Evolutionary conservation across 2,888 invertebrate species (phyloP).

Genomic region (Ariolimax columbianus): DNA sequence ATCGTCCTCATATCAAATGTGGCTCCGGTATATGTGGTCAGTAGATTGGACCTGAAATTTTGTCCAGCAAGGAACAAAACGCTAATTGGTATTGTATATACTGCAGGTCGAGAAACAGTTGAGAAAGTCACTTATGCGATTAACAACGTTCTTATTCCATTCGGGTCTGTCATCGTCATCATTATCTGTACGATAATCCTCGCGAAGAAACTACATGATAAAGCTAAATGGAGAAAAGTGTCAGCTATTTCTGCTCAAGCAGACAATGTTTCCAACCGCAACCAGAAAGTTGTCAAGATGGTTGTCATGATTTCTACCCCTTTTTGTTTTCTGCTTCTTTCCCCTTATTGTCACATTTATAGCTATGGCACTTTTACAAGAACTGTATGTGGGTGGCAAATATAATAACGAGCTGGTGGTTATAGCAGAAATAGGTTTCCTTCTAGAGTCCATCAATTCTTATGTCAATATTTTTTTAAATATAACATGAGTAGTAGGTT

Average conservation of each 20-base stretch:
- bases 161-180: slow-evolving; percentile 10
- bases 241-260: neutral
- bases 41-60: slow-evolving; percentile 1
- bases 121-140: neutral
- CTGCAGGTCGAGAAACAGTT: neutral
- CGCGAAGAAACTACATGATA: neutral
- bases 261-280: slow-evolving; percentile 14
- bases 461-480: slow-evolving; percentile 16
- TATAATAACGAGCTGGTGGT: neutral
- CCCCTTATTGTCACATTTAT: neutral
- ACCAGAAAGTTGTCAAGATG: slow-evolving; percentile 22
- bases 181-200: neutral
- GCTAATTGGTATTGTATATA: slow-evolving; percentile 3
- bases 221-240: slow-evolving; percentile 5
- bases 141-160: slow-evolving; percentile 3
- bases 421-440: neutral
- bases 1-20: neutral
- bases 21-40: slow-evolving; percentile 3
- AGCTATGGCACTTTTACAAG: neutral
- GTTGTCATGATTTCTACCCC: slow-evolving; percentile 18
- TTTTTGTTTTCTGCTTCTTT: slow-evolving; percentile 4
- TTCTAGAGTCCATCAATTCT: slow-evolving; percentile 9
- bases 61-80: neutral
- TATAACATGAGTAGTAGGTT: slow-evolving; percentile 9
- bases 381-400: neutral